Percentiles rank a stretch among this genome's conserved stretches.
Conservation (phyloP, 2,797 vertebrate genomes). For the Hydrophis major region DNA sequence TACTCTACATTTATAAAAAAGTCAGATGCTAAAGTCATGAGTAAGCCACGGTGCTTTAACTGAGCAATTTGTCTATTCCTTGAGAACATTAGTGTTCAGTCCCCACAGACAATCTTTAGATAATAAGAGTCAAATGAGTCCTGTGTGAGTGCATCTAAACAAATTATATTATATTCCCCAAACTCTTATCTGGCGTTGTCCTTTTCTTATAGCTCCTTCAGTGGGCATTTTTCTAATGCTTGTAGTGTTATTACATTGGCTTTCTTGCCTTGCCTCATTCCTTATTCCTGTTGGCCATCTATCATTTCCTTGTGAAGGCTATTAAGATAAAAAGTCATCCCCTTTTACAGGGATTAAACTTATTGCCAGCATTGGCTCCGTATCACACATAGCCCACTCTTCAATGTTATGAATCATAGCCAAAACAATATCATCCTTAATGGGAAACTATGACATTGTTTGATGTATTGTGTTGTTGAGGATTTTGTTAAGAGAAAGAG, state of each 20-base stretch:
- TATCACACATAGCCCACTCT: constrained; percentile 38
- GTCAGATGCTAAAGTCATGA: constrained; percentile 58
- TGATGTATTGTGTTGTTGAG: background rate
- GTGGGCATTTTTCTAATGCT: constrained; percentile 48
- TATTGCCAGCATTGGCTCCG: constrained; percentile 7
- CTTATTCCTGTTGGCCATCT: constrained; percentile 11
- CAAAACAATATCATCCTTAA: constrained; percentile 21
- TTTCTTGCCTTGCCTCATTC: constrained; percentile 24
- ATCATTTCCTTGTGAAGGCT: constrained; percentile 17
- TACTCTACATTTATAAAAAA: constrained; percentile 58
- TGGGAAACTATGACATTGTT: background rate
- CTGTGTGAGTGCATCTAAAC: constrained; percentile 70
- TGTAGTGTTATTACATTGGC: background rate
- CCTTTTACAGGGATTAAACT: constrained; percentile 19
- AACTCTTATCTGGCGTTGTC: constrained; percentile 57
- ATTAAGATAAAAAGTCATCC: constrained; percentile 45
- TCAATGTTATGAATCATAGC: constrained; percentile 29
- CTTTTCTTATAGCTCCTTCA: constrained; percentile 45
- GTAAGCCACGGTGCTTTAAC: constrained; percentile 64
- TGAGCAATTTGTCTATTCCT: constrained; percentile 69
- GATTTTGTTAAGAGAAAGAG: background rate
- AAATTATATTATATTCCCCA: constrained; percentile 70
- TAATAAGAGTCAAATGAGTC: constrained; percentile 74
- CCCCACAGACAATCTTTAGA: constrained; percentile 63
- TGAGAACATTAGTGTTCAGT: constrained; percentile 62